A percentile compares a stretch with the other conserved stretches of the same genome.
Evolutionary conservation across 92 coral and sea anemone species (phyloP).

Genomic region (Diadumene lineata): DNA sequence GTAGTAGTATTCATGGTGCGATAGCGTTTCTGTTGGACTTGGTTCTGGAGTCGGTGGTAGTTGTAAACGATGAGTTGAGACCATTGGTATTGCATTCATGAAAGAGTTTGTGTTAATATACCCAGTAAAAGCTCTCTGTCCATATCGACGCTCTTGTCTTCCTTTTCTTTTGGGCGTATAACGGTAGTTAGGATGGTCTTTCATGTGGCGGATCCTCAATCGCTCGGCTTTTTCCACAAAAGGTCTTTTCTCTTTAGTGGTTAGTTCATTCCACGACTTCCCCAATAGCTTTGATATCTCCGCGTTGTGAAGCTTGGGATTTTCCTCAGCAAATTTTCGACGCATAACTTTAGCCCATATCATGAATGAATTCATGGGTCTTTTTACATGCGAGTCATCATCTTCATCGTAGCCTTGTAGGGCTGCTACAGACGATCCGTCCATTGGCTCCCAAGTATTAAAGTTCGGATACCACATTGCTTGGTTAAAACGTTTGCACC

Average conservation of each 20-base stretch:
- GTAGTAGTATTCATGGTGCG: slow-evolving; percentile 30
- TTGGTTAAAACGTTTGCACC: slow-evolving; percentile 16
- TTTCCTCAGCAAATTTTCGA: slow-evolving; percentile 96
- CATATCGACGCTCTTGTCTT: slow-evolving; percentile 66
- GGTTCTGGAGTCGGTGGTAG: slow-evolving; percentile 77
- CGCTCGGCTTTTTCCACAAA: slow-evolving; percentile 99
- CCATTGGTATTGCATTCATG: slow-evolving; percentile 59
- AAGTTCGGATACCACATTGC: slow-evolving; percentile 64
- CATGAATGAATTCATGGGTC: slow-evolving; percentile 99
- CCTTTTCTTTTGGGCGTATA: slow-evolving; percentile 88
- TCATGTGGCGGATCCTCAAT: slow-evolving; percentile 94
- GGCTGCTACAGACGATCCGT: slow-evolving; percentile 45
- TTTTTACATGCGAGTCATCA: slow-evolving; percentile 90
- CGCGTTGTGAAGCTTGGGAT: slow-evolving; percentile 97
- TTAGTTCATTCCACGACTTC: slow-evolving; percentile 98
- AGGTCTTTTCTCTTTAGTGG: slow-evolving; percentile 98
- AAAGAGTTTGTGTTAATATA: slow-evolving; percentile 57
- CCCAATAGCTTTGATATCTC: slow-evolving; percentile 98
- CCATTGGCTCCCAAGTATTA: slow-evolving; percentile 57
- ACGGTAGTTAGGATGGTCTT: slow-evolving; percentile 94
- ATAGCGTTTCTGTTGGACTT: slow-evolving; percentile 48
- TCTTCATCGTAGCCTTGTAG: slow-evolving; percentile 77
- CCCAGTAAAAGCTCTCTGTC: slow-evolving; percentile 60
- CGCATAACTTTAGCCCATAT: slow-evolving; percentile 99
- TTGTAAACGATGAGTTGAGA: slow-evolving; percentile 53